A percentile compares a stretch with the other conserved stretches of the same genome.
Conservation (phyloP, 2,888 invertebrate species). For the Ophion ventricosus region DNA sequence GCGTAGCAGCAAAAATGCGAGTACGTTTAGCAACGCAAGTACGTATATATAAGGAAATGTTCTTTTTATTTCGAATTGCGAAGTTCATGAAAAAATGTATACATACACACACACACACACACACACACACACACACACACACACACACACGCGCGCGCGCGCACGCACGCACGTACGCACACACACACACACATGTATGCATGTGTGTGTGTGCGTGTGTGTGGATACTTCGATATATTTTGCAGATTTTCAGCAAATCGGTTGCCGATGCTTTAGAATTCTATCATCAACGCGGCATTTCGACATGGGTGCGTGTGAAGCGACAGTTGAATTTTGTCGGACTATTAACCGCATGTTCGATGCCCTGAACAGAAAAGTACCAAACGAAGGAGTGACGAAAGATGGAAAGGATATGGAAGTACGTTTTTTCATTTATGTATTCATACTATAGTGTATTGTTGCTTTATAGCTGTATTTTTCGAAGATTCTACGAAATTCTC, state of each 20-base stretch:
- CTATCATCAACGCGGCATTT: constrained; percentile 10
- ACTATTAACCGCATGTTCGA: constrained; percentile 16
- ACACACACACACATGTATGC: no score
- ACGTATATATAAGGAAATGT: background rate
- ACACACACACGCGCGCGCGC: no score
- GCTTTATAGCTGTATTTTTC: background rate
- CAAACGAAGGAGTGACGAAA: constrained; percentile 8
- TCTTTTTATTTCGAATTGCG: background rate
- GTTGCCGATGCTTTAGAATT: constrained; percentile 11
- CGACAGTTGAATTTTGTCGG: constrained; percentile 21
- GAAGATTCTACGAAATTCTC: background rate
- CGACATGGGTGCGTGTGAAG: background rate
- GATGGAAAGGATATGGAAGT: constrained; percentile 2
- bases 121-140: no score
- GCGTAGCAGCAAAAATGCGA: constrained; percentile 54
- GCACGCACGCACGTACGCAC: no score
- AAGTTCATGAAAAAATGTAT: background rate
- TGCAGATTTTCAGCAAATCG: constrained; percentile 27
- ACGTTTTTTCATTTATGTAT: background rate
- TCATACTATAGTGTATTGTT: background rate
- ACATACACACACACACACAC: no score
- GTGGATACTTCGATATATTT: background rate
- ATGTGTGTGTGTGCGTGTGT: background rate
- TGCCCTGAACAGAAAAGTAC: constrained; percentile 6
- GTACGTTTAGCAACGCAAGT: constrained; percentile 60